Conservation (phyloP, 2,797 vertebrate genomes). For the Pangasius mekongensis region DNA sequence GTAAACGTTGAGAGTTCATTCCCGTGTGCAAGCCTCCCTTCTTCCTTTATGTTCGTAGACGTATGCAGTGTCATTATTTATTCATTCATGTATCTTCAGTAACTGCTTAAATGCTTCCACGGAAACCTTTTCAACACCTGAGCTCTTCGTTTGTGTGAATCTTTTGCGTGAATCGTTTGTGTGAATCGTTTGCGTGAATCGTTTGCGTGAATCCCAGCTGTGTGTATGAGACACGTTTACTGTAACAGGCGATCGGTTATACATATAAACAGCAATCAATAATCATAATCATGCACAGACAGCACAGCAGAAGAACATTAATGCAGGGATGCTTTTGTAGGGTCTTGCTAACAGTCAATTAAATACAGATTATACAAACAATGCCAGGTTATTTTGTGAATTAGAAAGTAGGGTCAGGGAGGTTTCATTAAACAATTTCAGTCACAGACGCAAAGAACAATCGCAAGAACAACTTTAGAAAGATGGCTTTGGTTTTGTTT, state of each 20-base stretch:
- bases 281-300: neutral
- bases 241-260: neutral
- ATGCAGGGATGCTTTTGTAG: neutral
- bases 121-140: neutral
- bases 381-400: neutral
- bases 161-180: neutral
- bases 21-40: neutral
- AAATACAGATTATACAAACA: neutral
- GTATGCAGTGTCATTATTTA: neutral
- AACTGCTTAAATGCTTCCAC: neutral
- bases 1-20: neutral
- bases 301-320: no score
- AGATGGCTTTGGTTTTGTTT: neutral
- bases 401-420: neutral
- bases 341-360: neutral
- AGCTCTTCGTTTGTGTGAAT: neutral
- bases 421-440: neutral
- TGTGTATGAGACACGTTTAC: neutral
- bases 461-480: neutral
- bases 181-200: neutral
- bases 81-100: neutral
- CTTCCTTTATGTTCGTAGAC: neutral
- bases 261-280: no score
- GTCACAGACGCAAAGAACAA: neutral
- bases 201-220: neutral